Percentiles rank a stretch among this genome's conserved stretches.
These are phyloP conservation scores for Mastomys coucha DNA, from an alignment of 2,113 vertebrate species.

Conservation along the genomic window DNA sequence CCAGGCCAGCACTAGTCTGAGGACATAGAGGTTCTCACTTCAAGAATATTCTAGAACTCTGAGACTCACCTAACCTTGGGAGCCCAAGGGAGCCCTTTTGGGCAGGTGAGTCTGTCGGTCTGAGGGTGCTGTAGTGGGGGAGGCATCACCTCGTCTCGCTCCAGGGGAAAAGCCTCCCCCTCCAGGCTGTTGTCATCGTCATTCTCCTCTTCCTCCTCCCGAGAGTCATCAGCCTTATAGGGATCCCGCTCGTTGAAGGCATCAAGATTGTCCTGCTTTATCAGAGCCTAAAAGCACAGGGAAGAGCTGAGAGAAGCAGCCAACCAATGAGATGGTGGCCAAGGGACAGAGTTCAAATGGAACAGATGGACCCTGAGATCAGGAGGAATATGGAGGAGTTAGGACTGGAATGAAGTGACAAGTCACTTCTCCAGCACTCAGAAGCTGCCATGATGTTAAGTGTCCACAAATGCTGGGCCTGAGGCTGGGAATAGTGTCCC, in stretches of 20 bases:
- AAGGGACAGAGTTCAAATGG: neutral
- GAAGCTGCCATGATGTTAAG: neutral
- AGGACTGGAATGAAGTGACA: neutral
- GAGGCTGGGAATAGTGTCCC: neutral
- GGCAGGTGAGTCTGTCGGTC: conserved; percentile 94
- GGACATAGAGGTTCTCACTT: neutral
- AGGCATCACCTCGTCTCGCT: conserved; percentile 97
- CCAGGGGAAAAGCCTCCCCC: conserved; percentile 94
- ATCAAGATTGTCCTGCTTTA: conserved; percentile 99
- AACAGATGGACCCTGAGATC: too few species aligned
- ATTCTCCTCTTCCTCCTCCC: conserved; percentile 97
- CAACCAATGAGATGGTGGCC: rapidly evolving
- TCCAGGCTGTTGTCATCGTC: conserved; percentile 97
- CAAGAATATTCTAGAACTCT: neutral
- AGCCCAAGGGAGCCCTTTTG: conserved; percentile 98
- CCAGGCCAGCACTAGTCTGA: neutral
- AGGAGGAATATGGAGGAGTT: neutral
- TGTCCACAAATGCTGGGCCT: neutral
- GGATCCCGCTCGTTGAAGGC: conserved; percentile 98
- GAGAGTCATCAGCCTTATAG: conserved; percentile 95
- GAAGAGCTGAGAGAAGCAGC: neutral
- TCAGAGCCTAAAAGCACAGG: conserved; percentile 89
- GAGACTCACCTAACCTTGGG: conserved; percentile 96
- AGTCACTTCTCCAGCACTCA: neutral
- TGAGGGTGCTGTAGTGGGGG: conserved; percentile 93